Evolutionary conservation across 1,140 invertebrate species (phyloP).

Genomic region (Popillia japonica): DNA sequence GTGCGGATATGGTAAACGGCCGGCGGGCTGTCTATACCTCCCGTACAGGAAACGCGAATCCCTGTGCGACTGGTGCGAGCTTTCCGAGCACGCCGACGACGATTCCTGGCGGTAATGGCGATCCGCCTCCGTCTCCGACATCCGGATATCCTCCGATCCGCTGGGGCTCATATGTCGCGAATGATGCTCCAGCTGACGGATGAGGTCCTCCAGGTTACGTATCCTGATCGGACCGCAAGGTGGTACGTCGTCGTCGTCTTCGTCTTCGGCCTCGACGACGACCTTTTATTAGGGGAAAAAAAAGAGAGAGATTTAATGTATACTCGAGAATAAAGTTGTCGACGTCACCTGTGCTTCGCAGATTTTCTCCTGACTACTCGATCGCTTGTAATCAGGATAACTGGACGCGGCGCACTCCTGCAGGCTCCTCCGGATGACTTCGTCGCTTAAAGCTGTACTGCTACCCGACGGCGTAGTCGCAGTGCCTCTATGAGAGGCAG

Average conservation of each 20-base stretch:
- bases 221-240: slow-evolving; percentile 81
- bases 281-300: slow-evolving; percentile 45
- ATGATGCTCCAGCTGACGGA: slow-evolving; percentile 89
- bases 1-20: slow-evolving; percentile 66
- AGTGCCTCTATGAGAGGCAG: slow-evolving; percentile 75
- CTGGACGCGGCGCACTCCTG: slow-evolving; percentile 68
- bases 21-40: slow-evolving; percentile 78
- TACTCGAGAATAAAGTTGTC: too few species aligned
- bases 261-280: slow-evolving; percentile 66
- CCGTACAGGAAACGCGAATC: slow-evolving; percentile 82
- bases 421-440: slow-evolving; percentile 70
- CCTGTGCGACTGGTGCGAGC: slow-evolving; percentile 65
- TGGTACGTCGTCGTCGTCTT: slow-evolving; percentile 75
- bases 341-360: slow-evolving; percentile 64
- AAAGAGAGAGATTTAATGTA: neutral
- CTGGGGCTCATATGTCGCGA: slow-evolving; percentile 88
- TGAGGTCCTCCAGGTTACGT: slow-evolving; percentile 89
- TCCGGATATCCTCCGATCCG: slow-evolving; percentile 89
- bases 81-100: slow-evolving; percentile 78
- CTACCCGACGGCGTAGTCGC: slow-evolving; percentile 67
- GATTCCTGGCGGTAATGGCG: slow-evolving; percentile 75
- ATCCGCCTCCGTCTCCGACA: slow-evolving; percentile 91
- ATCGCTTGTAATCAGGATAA: slow-evolving; percentile 71
- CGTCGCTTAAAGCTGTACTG: slow-evolving; percentile 67
- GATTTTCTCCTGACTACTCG: slow-evolving; percentile 71